Conservation (phyloP, 30 jellyfish, hydroid and myxozoan species). For the Aurelia sp. region DNA sequence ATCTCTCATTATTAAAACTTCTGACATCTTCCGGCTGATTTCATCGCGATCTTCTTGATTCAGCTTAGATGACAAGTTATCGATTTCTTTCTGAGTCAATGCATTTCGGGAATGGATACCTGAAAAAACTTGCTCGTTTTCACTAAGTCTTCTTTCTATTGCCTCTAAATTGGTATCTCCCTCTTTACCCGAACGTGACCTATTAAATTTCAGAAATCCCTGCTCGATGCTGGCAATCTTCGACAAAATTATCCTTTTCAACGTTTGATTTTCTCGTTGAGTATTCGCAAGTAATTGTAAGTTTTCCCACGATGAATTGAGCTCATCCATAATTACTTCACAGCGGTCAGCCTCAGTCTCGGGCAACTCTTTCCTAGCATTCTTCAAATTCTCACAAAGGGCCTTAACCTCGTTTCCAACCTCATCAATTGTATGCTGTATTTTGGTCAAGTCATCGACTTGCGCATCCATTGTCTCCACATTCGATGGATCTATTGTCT, state of each 20-base stretch:
- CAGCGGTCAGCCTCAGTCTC: constrained; percentile 49
- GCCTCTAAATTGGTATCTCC: background rate
- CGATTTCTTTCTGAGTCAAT: background rate
- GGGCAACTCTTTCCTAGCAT: constrained; percentile 19
- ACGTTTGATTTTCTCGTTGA: background rate
- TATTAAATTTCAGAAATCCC: background rate
- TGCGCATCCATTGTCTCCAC: background rate
- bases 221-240: background rate
- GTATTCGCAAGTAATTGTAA: background rate
- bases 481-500: background rate
- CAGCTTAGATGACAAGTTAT: background rate
- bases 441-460: constrained; percentile 9
- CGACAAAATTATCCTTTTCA: background rate
- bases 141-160: background rate
- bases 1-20: background rate
- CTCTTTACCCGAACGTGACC: background rate
- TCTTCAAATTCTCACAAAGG: constrained; percentile 5
- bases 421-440: constrained; percentile 6
- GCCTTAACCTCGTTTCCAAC: constrained; percentile 27
- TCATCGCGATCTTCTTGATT: background rate
- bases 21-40: background rate
- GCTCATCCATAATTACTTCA: background rate
- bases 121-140: constrained; percentile 3
- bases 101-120: background rate
- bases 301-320: background rate